A percentile compares a stretch with the other conserved stretches of the same genome.
phyloP scores from a whole-genome alignment of 1,140 invertebrate species.

The Caenorhabditis inopinata region DNA sequence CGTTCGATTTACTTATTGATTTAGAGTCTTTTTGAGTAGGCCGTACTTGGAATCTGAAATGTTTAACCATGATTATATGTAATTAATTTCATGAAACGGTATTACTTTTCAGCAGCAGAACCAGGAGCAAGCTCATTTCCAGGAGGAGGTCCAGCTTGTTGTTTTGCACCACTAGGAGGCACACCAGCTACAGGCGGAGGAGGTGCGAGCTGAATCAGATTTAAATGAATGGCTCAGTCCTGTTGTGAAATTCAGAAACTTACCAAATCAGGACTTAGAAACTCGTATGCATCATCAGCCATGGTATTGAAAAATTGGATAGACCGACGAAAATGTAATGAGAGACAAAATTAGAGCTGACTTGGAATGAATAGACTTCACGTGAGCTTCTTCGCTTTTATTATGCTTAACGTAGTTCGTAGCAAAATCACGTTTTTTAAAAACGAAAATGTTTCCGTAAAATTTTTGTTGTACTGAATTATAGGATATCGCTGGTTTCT shows the following conservation, averaged over 20 bases:
- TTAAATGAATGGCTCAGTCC: background rate
- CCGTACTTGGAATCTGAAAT: background rate
- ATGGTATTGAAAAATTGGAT: slow-evolving; percentile 4
- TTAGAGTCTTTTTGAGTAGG: background rate
- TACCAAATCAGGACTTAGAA: background rate
- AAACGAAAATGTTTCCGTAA: too few relatives aligned
- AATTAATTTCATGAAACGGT: background rate
- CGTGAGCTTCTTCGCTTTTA: too few relatives aligned
- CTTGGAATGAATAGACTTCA: too few relatives aligned
- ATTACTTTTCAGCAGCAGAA: background rate
- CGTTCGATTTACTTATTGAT: background rate
- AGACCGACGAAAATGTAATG: background rate
- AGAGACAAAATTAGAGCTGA: too few relatives aligned
- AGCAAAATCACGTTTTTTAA: too few relatives aligned
- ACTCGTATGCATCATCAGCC: slow-evolving; percentile 21
- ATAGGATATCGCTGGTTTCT: too few relatives aligned
- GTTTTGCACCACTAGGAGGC: background rate
- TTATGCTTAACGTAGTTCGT: too few relatives aligned
- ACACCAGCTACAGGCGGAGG: background rate
- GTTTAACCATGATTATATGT: too few relatives aligned
- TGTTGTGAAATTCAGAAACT: background rate
- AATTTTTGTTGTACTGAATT: too few relatives aligned
- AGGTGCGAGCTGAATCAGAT: background rate
- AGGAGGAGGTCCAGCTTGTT: background rate
- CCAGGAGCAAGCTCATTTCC: background rate